Base-by-base conservation (phyloP, 2,888 invertebrate species). In the Atethmia centrago region DNA sequence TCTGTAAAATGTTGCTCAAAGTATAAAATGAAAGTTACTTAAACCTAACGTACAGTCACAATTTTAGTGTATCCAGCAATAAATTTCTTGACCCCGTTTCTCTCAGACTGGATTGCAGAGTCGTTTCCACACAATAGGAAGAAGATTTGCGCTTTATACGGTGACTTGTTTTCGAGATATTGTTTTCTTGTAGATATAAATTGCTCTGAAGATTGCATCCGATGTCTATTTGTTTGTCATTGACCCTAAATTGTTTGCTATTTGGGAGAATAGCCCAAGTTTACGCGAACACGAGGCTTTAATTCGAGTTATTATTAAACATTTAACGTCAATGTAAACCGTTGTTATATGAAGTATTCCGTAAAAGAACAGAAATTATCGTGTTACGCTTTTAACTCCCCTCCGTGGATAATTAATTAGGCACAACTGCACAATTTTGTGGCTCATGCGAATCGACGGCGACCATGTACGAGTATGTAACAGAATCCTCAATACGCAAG, bases 61-160 rank as follows among this genome's bases (percentile, higher is more conserved):
- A 77, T 68, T 53, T 74, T 74, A 71, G 71, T 47, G 73, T 77
- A 79, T 77, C 85, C 86, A 85, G 87, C 86, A 83, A 87, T 87
- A 86, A 77, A 83, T 85, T 79, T 81, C 67, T 77, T 85, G 85
- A 82, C 86, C 85, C 42, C 78, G 85, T 85, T 86, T 83, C 80
- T 68, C 76, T 73, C 61, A 80, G 80, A 86, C 85, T 87, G 85
- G 78, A 84, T 85, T 76, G 77, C 74, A 42, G 71, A 80, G 77
- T 85, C 53, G 79, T 87, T 87, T 81, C 84, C 67, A 83, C 78
- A 87, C 82, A 87, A 87, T 86, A 80, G 85, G 79, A 85, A 83
- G 81, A 85, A 67, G 80, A 85, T 78, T 83, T 76, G 73, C 71
- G 71, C 61, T 84, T 84, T 58, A 72, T 63, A 84, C 47, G 77